Evolutionary conservation across 1,140 invertebrate species (phyloP).

Genomic region (Eumeta japonica): DNA sequence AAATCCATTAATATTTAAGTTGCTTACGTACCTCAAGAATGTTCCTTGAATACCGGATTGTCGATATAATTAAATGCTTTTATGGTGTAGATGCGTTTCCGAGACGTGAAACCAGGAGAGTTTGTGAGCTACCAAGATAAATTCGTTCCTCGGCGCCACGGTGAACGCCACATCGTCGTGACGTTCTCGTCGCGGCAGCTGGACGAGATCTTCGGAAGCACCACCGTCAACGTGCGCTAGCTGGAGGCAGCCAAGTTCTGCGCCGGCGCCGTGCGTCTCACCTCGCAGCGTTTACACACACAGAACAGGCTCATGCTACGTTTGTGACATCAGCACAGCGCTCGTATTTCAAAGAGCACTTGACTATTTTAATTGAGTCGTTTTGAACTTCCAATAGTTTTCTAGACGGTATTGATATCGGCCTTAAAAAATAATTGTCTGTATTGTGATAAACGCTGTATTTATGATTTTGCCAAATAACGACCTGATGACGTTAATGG

Average conservation of each 20-base stretch:
- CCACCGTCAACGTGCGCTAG: slow-evolving; percentile 52
- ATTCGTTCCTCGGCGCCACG: slow-evolving; percentile 57
- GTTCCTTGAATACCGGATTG: no score
- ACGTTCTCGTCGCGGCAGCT: slow-evolving; percentile 65
- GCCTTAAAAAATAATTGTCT: no score
- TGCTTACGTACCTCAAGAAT: no score
- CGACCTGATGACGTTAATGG: no score
- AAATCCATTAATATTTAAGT: no score
- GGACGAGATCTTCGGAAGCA: slow-evolving; percentile 62
- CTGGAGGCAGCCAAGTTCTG: slow-evolving; percentile 28
- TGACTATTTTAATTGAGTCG: no score
- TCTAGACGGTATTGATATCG: no score
- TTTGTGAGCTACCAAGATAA: slow-evolving; percentile 59
- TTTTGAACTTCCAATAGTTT: no score
- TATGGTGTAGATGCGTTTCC: slow-evolving; percentile 44
- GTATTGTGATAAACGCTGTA: no score
- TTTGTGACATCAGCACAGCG: neutral
- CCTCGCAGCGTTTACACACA: no score
- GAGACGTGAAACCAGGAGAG: slow-evolving; percentile 62
- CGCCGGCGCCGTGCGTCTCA: slow-evolving; percentile 25
- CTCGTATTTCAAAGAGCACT: neutral
- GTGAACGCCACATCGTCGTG: slow-evolving; percentile 61
- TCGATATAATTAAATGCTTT: slow-evolving; percentile 4
- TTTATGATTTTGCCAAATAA: no score
- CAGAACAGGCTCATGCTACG: neutral